Conservation (phyloP, 2,113 vertebrate species). For the Pholis gunnellus region DNA sequence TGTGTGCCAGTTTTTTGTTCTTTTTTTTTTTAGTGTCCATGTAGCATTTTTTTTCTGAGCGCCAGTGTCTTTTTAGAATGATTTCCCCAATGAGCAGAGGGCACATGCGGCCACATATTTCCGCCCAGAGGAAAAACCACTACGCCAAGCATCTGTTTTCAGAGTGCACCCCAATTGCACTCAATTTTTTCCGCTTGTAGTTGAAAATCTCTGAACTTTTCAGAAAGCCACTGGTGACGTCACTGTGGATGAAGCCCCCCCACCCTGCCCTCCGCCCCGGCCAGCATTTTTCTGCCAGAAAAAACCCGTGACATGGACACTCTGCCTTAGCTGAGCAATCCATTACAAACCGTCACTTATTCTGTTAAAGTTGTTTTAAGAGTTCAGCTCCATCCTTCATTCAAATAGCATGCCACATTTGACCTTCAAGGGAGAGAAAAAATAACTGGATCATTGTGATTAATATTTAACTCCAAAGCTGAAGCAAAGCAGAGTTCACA, state of each 20-base stretch:
- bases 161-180: too few relatives aligned
- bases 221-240: too few relatives aligned
- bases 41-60: neutral
- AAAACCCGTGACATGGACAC: neutral
- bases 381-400: slow-evolving; percentile 33
- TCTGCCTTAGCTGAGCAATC: neutral
- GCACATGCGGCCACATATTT: neutral
- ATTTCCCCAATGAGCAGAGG: neutral
- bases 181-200: too few relatives aligned
- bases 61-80: neutral
- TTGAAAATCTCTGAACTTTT: too few relatives aligned
- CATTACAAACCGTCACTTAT: neutral
- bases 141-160: too few relatives aligned
- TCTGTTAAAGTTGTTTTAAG: slow-evolving; percentile 21
- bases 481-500: slow-evolving; percentile 44
- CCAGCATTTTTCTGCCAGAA: neutral
- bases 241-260: too few relatives aligned
- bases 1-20: neutral
- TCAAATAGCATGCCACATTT: slow-evolving; percentile 35
- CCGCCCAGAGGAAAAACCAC: too few relatives aligned
- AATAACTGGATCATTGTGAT: slow-evolving; percentile 27
- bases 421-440: slow-evolving; percentile 42
- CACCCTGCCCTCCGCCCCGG: too few relatives aligned
- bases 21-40: neutral
- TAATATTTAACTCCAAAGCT: slow-evolving; percentile 43